Evolutionary conservation across 2,797 vertebrate genomes (phyloP), one percentile per base, ranked within the genome.

Genomic region (Coreius guichenoti): DNA sequence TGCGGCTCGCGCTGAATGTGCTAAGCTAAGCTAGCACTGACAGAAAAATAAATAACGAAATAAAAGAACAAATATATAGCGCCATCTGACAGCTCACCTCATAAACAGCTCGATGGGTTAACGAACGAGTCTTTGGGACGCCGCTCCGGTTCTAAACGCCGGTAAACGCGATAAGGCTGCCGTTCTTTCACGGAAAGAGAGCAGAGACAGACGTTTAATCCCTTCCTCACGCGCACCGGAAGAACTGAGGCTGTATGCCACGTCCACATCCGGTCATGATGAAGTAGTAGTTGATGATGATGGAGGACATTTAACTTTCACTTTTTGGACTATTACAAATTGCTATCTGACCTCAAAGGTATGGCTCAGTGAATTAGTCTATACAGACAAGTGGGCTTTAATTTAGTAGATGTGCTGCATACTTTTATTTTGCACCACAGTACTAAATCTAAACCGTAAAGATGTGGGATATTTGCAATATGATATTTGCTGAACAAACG

Each of bases 181-280:
- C 3, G 12, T 84, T 87, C 75, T 82, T 87, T 85, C 76, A 58
- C 82, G 63, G 91, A 90, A 80, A 77, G 72, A 68, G 23, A 77
- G 75, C 36, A 82, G 80, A 58, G 43, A 86, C 81, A 74, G 84
- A 75, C 86, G 81, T 84, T 83, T 90, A 91, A 90, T 91, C 89
- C 85, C 70, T 87, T 88, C 87, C 86, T 45, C 81, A 92, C 93
- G 92, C 92, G 87, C 86, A 93, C 93, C 95, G 95, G 95, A 96
- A 96, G 92, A 93, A 91, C 89, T 91, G 94, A 90, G 92, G 86
- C 88, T 90, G 91, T 94, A 80, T 96, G 95, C 95, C 95, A 96
- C 95, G 95, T 96, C 94, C 93, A 95, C 95, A 93, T 95, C 94
- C 95, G 94, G 92, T 63, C 9, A 21, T 5, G 76, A 67, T 31